These are phyloP conservation scores for Wiebesia pumilae DNA, from an alignment of 1,140 invertebrate species.

Conservation along the genomic window DNA sequence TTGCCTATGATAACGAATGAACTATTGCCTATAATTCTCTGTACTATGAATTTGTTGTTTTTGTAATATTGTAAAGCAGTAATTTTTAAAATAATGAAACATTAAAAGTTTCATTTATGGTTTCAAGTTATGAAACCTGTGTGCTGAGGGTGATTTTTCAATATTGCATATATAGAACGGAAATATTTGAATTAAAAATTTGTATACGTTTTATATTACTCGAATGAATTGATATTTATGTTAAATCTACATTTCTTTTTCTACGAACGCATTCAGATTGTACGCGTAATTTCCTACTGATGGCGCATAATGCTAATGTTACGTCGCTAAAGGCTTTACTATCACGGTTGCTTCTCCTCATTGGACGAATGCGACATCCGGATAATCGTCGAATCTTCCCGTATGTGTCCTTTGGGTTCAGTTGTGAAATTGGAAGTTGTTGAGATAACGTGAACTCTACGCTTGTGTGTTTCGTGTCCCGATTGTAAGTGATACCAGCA, in stretches of 20 bases:
- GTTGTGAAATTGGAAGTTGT: constrained; percentile 23
- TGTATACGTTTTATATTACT: background rate
- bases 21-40: background rate
- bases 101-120: no score
- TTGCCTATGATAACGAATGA: background rate
- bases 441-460: constrained; percentile 22
- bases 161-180: background rate
- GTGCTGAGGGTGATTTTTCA: no score
- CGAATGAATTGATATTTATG: background rate
- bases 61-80: no score
- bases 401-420: background rate
- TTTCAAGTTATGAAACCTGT: no score
- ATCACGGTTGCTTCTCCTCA: background rate
- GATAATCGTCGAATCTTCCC: constrained; percentile 42
- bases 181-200: background rate
- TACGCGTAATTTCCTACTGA: background rate
- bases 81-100: no score
- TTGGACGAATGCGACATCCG: constrained; percentile 36
- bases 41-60: background rate
- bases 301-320: background rate
- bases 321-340: no score
- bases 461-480: background rate
- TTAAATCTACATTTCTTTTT: background rate
- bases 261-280: background rate
- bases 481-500: constrained; percentile 13